These are phyloP conservation scores for Rotaria macrura DNA, from an alignment of 2,888 invertebrate genomes.

Conservation along the genomic window DNA sequence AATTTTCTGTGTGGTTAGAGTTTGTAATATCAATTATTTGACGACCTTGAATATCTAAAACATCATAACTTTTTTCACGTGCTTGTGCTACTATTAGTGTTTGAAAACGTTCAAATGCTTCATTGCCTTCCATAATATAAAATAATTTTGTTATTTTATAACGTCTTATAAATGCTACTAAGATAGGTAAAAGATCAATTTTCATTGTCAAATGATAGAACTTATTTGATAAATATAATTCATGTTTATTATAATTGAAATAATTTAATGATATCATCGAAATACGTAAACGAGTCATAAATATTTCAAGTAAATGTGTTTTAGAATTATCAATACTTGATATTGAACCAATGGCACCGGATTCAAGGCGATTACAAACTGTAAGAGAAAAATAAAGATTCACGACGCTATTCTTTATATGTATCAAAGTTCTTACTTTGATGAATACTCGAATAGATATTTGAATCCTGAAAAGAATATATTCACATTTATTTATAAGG, in stretches of 20 bases:
- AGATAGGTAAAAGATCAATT: neutral
- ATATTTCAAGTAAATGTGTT: neutral
- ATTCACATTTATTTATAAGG: neutral
- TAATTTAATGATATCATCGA: slow-evolving; percentile 10
- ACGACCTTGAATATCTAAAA: neutral
- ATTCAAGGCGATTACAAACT: neutral
- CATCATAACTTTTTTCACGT: slow-evolving; percentile 5
- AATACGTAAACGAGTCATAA: neutral
- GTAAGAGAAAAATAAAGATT: neutral
- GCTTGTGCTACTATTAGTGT: neutral
- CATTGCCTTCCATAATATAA: neutral
- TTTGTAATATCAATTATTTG: neutral
- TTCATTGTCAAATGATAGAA: slow-evolving; percentile 9
- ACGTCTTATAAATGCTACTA: neutral
- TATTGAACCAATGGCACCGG: neutral
- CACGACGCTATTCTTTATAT: neutral
- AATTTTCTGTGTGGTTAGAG: neutral
- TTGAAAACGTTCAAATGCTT: slow-evolving; percentile 7
- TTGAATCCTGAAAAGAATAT: neutral
- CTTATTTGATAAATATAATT: neutral
- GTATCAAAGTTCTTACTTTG: neutral
- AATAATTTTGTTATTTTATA: neutral
- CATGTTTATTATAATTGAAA: slow-evolving; percentile 11
- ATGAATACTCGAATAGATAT: neutral
- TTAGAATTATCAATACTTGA: neutral